Conservation (phyloP, 1,140 invertebrate species). For the Nasonia giraulti region DNA sequence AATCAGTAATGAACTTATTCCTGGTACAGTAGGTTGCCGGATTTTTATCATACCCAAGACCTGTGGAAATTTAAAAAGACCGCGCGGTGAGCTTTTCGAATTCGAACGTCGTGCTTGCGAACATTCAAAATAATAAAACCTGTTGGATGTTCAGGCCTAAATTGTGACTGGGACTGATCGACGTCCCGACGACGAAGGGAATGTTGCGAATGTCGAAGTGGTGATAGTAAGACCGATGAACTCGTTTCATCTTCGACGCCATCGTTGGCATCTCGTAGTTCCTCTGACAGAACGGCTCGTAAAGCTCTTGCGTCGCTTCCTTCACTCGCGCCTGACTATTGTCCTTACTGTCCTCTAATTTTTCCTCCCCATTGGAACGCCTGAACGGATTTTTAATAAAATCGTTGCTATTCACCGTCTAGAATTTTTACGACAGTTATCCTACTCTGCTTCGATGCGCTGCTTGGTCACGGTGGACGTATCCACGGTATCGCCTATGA, state of each 20-base stretch:
- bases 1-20: conserved; percentile 59
- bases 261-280: conserved; percentile 73
- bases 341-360: not conserved
- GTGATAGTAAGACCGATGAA: conserved; percentile 70
- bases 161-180: conserved; percentile 75
- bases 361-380: not conserved
- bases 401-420: not conserved
- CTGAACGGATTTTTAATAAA: not conserved
- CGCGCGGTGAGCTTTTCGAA: not conserved
- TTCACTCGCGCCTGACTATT: not conserved
- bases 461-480: not conserved
- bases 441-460: not conserved
- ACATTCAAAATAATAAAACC: conserved; percentile 53
- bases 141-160: conserved; percentile 77
- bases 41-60: conserved; percentile 75
- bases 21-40: conserved; percentile 63
- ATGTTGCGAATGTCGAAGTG: conserved; percentile 73
- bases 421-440: not conserved
- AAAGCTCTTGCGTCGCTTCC: not conserved
- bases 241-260: conserved; percentile 74
- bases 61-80: conserved; percentile 51
- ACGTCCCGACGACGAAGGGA: conserved; percentile 76
- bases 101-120: not conserved
- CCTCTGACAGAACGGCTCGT: conserved; percentile 4
- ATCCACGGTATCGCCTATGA: not conserved